These are phyloP conservation scores for Wasmannia auropunctata DNA, from an alignment of 1,140 invertebrate species.

Conservation along the genomic window DNA sequence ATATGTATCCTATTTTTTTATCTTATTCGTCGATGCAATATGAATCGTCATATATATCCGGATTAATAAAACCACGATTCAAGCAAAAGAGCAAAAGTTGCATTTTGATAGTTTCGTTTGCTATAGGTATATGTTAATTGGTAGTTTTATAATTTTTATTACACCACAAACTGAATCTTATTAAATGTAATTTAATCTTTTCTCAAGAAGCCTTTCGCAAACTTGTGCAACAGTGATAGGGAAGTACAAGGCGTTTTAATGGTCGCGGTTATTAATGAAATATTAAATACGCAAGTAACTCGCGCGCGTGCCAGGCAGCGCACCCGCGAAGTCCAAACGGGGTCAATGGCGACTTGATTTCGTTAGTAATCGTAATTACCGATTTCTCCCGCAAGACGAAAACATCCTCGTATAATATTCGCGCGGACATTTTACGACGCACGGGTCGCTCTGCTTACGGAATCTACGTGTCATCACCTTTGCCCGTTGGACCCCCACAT, in stretches of 20 bases:
- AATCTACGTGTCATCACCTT: conserved; percentile 32
- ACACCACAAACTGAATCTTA: not conserved
- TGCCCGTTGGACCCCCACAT: not conserved
- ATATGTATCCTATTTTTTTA: not conserved
- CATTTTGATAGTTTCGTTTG: not conserved
- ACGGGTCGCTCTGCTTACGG: not conserved
- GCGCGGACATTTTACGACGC: conserved; percentile 8
- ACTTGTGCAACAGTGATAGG: not conserved
- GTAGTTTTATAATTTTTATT: not conserved
- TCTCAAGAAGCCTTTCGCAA: not conserved
- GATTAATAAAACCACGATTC: not conserved
- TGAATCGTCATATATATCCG: not conserved
- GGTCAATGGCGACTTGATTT: conserved; percentile 53
- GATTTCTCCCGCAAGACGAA: conserved; percentile 35
- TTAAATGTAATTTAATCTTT: not conserved
- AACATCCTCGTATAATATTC: conserved; percentile 5
- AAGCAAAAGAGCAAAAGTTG: not conserved
- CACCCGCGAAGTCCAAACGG: not conserved
- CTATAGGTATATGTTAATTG: not conserved
- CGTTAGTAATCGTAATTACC: conserved; percentile 36
- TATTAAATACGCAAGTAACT: not conserved
- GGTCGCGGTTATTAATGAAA: conserved; percentile 9
- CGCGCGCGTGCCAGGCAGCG: not conserved
- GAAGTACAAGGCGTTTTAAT: not conserved
- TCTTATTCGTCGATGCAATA: not conserved